Evolutionary conservation across 1,140 invertebrate species (phyloP).

Genomic region (Latrodectus geometricus): DNA sequence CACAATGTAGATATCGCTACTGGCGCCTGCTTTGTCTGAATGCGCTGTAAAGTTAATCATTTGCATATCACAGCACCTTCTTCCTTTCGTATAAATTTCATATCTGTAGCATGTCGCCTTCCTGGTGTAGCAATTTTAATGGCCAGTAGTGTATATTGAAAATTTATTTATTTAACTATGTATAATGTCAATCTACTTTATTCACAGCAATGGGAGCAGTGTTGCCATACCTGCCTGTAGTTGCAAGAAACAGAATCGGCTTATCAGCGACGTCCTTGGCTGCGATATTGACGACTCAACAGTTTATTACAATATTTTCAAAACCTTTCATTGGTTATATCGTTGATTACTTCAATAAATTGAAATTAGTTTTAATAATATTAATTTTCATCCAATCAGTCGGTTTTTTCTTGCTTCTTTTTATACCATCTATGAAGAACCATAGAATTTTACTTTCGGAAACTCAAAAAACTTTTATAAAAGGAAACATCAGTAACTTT

Average conservation of each 20-base stretch:
- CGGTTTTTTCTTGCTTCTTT: not conserved
- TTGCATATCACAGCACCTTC: too few relatives aligned
- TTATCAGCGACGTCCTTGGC: conserved; percentile 7
- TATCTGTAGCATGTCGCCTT: too few relatives aligned
- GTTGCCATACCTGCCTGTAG: not conserved
- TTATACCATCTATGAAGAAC: conserved; percentile 8
- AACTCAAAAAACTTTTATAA: too few relatives aligned
- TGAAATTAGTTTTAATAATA: not conserved
- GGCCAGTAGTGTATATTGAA: too few relatives aligned
- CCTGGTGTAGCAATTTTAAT: too few relatives aligned
- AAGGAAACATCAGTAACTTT: too few relatives aligned
- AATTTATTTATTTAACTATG: too few relatives aligned
- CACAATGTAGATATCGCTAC: too few relatives aligned
- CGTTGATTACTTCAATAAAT: conserved; percentile 33
- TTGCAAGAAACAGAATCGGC: conserved; percentile 3
- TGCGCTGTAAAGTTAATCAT: too few relatives aligned
- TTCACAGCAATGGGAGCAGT: conserved; percentile 15
- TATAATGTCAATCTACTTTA: not conserved
- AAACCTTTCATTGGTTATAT: conserved; percentile 9
- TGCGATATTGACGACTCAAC: not conserved
- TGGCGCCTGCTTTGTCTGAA: too few relatives aligned
- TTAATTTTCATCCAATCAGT: not conserved
- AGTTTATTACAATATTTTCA: not conserved
- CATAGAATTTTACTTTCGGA: too few relatives aligned
- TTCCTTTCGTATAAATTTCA: too few relatives aligned